A percentile compares a stretch with the other conserved stretches of the same genome.
phyloP scores from a whole-genome alignment of 2,797 vertebrate species.

The Picus viridis region DNA sequence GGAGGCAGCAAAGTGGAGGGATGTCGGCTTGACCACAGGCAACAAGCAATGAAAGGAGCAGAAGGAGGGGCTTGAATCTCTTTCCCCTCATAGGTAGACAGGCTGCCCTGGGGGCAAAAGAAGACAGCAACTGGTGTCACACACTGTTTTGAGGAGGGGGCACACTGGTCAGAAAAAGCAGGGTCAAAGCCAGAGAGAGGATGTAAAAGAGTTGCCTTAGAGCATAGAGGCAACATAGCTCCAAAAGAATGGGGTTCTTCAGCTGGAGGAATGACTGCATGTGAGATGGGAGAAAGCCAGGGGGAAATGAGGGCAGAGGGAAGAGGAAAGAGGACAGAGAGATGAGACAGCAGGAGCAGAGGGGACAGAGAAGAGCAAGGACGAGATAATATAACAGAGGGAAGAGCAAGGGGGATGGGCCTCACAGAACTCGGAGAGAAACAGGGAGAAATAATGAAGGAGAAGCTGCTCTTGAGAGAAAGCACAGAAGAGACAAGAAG shows the following conservation, averaged over 20 bases:
- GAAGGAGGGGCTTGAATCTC: not conserved
- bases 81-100: not conserved
- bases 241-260: not conserved
- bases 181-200: not conserved
- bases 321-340: not conserved
- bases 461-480: constrained; percentile 53
- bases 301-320: not conserved
- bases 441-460: constrained; percentile 39
- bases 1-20: constrained; percentile 41
- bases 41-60: not conserved
- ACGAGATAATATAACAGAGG: not conserved
- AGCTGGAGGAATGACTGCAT: not conserved
- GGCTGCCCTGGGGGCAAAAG: not conserved
- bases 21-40: constrained; percentile 20
- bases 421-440: constrained; percentile 22
- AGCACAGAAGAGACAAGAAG: constrained; percentile 33
- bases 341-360: not conserved
- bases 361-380: not conserved
- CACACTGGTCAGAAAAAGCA: not conserved
- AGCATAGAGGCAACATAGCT: not conserved
- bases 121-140: constrained; percentile 46
- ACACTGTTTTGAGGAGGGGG: not conserved
- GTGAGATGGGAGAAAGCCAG: not conserved
- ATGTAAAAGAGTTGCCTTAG: not conserved
- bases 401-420: constrained; percentile 24